Evolutionary conservation across 2,888 invertebrate species (phyloP), one percentile per base, ranked within the genome.

Genomic region (Pheosia tremula): DNA sequence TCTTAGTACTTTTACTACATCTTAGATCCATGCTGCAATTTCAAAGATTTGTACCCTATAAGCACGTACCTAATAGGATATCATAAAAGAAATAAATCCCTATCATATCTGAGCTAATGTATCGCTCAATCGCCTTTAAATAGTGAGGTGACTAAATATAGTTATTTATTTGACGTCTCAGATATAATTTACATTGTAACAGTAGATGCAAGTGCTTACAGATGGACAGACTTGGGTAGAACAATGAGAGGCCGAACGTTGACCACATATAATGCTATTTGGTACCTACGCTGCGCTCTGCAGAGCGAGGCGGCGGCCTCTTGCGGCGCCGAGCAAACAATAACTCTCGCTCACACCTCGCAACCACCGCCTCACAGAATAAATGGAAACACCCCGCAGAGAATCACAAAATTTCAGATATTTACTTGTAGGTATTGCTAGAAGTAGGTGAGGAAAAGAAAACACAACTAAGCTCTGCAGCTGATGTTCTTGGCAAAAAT

Each of bases 191-290:
- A n/a, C 39, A 8, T 64, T 64, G 13, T 13, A 50, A 52, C 36
- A 52, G 24, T 6, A 4, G 10, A 43, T 9, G 9, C 43, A 45
- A 41, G 45, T n/a, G 47, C 47, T n/a, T 47, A 47, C 47, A 47
- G 4, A 47, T 47, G n/a, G 71, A 69, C 72, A 73, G 24, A 36
- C 37, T 52, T n/a, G 3, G n/a, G 47, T n/a, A 11, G 78, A 80
- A 84, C 84, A 81, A 84, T 81, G 80, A 74, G 79, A 79, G 77
- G 75, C 69, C 47, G 71, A 69, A 69, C 79, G 78, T 80, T 80
- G 81, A 81, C 84, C 79, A 76, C 75, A 79, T 79, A 66, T 86
- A 86, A 86, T 86, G 86, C 85, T 81, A 82, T 82, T 85, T 77
- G 79, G n/a, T 47, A n/a, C 24, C 24, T 24, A 24, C 47, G 47